Percentiles rank a stretch among this genome's conserved stretches.
Evolutionary conservation across 2,888 invertebrate genomes (phyloP).

Genomic region (Coenonympha glycerion): DNA sequence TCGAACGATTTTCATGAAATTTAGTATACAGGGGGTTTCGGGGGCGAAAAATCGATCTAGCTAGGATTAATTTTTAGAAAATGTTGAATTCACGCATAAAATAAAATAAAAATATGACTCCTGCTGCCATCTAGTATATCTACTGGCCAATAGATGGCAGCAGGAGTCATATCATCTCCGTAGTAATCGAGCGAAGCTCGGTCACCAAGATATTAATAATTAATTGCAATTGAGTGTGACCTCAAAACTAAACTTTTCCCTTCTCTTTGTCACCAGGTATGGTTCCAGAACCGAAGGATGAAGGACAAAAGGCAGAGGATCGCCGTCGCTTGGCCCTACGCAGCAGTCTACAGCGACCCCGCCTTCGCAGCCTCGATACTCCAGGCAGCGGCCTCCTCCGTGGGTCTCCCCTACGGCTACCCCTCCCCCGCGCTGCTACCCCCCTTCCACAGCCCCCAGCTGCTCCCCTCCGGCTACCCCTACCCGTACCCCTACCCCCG

Average conservation of each 20-base stretch:
- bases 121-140: no score
- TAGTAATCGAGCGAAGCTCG: no score
- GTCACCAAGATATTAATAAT: no score
- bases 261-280: conserved; percentile 80
- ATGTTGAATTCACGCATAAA: no score
- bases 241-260: neutral
- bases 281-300: conserved; percentile 98
- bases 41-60: no score
- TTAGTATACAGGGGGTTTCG: no score
- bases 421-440: conserved; percentile 77
- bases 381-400: conserved; percentile 89
- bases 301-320: conserved; percentile 97
- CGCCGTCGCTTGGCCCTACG: conserved; percentile 96
- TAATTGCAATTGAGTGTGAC: no score
- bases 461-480: conserved; percentile 72
- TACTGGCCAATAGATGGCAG: no score
- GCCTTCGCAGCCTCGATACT: conserved; percentile 93
- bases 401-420: conserved; percentile 79
- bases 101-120: no score
- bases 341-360: conserved; percentile 95
- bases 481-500: conserved; percentile 76
- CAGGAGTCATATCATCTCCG: no score
- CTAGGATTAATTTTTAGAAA: no score
- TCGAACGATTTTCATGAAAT: no score
- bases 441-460: conserved; percentile 74